Percentiles rank a stretch among this genome's conserved stretches.
Conservation (phyloP, 35 echinoderm and acorn worm species). For the Diadema setosum region DNA sequence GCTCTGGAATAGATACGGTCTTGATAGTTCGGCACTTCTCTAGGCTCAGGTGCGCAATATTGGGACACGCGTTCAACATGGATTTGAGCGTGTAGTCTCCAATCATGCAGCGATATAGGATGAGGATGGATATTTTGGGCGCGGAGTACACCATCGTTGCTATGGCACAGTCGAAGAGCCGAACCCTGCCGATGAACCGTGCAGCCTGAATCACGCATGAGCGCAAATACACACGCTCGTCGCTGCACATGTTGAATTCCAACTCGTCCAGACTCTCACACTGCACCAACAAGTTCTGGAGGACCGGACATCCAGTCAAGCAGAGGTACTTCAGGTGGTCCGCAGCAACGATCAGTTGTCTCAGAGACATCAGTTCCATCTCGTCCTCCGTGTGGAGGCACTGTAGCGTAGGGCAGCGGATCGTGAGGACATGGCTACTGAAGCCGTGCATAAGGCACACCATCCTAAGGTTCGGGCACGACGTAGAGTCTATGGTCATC, state of each 20-base stretch:
- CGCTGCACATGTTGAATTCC: slow-evolving; percentile 75
- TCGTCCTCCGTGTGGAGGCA: slow-evolving; percentile 67
- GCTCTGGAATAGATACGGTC: slow-evolving; percentile 14
- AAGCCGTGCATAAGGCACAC: slow-evolving; percentile 71
- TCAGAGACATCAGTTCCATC: slow-evolving; percentile 55
- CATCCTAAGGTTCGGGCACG: slow-evolving; percentile 60
- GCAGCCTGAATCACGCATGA: slow-evolving; percentile 80
- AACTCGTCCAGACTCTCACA: slow-evolving; percentile 66
- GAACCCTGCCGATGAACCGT: slow-evolving; percentile 36
- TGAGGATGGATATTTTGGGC: slow-evolving; percentile 43
- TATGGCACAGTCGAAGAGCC: slow-evolving; percentile 82
- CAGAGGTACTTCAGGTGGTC: slow-evolving; percentile 63
- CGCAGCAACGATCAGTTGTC: slow-evolving; percentile 55
- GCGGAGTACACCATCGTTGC: slow-evolving; percentile 64
- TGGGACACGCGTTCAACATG: slow-evolving; percentile 65
- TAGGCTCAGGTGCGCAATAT: slow-evolving; percentile 71
- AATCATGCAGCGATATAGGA: slow-evolving; percentile 84
- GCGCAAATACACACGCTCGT: slow-evolving; percentile 42
- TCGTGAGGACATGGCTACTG: slow-evolving; percentile 37
- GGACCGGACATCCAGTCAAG: slow-evolving; percentile 36
- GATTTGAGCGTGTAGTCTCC: slow-evolving; percentile 81
- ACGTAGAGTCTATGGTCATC: slow-evolving; percentile 41
- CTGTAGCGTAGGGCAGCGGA: slow-evolving; percentile 66
- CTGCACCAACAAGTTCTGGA: slow-evolving; percentile 70
- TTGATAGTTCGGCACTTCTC: slow-evolving; percentile 78